These are phyloP conservation scores for Lepidurus arcticus DNA, from an alignment of 1,140 invertebrate species.

Conservation along the genomic window DNA sequence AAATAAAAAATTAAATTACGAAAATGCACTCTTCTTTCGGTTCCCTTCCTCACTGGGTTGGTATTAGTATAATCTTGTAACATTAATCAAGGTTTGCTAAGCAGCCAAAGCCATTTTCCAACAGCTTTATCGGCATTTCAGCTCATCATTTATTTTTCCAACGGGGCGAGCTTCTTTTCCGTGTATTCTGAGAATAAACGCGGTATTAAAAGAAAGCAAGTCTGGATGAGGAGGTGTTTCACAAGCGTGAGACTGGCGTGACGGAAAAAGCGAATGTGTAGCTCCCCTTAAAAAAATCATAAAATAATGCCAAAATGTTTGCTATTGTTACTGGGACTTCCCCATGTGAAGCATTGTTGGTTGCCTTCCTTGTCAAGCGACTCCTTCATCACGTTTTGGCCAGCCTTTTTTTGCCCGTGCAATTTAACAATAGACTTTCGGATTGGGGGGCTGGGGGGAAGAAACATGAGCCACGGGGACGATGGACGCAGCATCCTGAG, in stretches of 20 bases:
- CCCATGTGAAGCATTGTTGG: neutral
- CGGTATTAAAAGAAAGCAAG: neutral
- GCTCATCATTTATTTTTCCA: neutral
- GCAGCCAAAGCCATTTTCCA: neutral
- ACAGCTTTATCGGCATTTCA: neutral
- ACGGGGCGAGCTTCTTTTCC: neutral
- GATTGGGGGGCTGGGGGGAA: neutral
- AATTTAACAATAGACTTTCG: neutral
- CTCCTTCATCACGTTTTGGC: neutral
- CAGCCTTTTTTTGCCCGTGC: neutral
- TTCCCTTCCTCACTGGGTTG: neutral
- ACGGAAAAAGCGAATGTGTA: neutral
- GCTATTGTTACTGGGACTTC: neutral
- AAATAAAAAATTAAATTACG: neutral
- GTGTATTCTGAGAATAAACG: neutral
- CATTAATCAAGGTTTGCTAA: slow-evolving; percentile 19
- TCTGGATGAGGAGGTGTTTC: neutral
- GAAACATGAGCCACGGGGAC: neutral
- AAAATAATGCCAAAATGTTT: neutral
- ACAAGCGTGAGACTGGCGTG: neutral
- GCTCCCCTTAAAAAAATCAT: neutral
- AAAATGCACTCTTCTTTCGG: neutral
- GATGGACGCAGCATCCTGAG: neutral
- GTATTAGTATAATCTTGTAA: slow-evolving; percentile 1
- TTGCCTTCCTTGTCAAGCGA: neutral